Conservation (phyloP, 2,797 vertebrate species). For the Hippopotamyrus pictus region DNA sequence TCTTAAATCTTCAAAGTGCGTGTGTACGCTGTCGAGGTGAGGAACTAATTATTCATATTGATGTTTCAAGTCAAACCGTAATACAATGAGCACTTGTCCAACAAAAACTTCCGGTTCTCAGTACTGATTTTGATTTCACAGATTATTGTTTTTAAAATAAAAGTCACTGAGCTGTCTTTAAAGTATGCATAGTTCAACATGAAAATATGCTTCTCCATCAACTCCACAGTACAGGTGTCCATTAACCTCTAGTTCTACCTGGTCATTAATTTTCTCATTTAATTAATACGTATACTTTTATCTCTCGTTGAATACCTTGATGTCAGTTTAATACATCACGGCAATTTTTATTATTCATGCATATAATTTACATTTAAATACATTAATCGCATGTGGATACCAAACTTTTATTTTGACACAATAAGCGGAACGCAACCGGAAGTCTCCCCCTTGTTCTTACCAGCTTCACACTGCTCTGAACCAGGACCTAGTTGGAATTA, state of each 20-base stretch:
- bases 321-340: neutral
- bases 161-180: neutral
- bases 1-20: neutral
- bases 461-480: neutral
- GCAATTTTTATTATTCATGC: neutral
- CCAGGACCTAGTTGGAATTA: neutral
- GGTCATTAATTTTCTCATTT: neutral
- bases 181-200: neutral
- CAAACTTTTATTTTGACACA: neutral
- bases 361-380: neutral
- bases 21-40: neutral
- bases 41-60: neutral
- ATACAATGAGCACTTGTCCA: neutral
- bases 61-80: slow-evolving; percentile 1
- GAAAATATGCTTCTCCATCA: neutral
- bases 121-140: neutral
- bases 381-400: neutral
- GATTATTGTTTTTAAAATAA: neutral
- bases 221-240: neutral
- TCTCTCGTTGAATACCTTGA: neutral
- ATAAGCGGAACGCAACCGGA: neutral
- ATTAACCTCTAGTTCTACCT: neutral
- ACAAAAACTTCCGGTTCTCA: neutral
- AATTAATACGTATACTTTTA: neutral
- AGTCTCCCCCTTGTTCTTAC: neutral